phyloP scores from a whole-genome alignment of 2,797 vertebrate species.

The Alauda arvensis region DNA sequence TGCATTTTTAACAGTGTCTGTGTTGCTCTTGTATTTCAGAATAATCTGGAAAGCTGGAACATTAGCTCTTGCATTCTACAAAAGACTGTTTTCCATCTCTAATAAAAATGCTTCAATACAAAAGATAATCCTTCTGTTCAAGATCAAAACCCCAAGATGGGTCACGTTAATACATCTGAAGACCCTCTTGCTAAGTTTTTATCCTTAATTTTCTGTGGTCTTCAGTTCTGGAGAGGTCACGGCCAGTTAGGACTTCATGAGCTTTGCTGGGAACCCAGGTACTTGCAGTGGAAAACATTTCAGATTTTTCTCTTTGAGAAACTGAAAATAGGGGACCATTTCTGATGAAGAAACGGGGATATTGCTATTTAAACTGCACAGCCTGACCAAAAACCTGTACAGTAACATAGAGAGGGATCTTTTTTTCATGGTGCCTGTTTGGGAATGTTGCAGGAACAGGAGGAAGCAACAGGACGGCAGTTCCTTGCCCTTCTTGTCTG shows the following conservation, averaged over 20 bases:
- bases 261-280: neutral
- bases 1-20: constrained; percentile 57
- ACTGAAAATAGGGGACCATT: neutral
- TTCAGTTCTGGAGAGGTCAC: neutral
- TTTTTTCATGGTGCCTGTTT: neutral
- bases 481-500: neutral
- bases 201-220: neutral
- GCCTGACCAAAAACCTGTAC: neutral
- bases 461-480: neutral
- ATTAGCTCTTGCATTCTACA: constrained; percentile 7
- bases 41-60: constrained; percentile 37
- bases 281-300: neutral
- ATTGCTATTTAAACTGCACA: neutral
- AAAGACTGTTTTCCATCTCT: neutral
- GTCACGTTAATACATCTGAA: neutral
- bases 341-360: neutral
- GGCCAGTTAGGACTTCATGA: neutral
- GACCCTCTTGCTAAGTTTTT: neutral
- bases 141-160: neutral
- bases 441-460: neutral
- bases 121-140: constrained; percentile 34
- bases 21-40: constrained; percentile 46
- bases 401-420: neutral
- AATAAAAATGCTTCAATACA: constrained; percentile 10
- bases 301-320: neutral